Percentiles rank a stretch among this genome's conserved stretches.
Evolutionary conservation across 1,140 invertebrate species (phyloP).

Genomic region (Thalassaphorura encarpata): DNA sequence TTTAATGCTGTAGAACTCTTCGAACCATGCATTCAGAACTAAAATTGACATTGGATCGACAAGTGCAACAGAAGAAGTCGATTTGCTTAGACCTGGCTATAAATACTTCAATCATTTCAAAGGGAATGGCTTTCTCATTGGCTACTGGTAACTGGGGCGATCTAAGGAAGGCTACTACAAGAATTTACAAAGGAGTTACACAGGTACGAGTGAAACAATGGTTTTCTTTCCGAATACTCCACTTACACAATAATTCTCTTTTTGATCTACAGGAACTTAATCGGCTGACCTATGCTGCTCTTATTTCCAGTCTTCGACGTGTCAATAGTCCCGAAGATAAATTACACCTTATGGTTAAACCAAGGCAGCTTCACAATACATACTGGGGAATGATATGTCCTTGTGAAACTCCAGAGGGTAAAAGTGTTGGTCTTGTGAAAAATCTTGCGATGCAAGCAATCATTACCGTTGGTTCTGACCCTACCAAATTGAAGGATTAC

Average conservation of each 20-base stretch:
- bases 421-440: constrained; percentile 87
- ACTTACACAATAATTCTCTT: background rate
- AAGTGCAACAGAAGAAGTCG: background rate
- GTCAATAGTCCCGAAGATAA: constrained; percentile 96
- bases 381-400: constrained; percentile 92
- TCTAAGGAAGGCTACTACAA: constrained; percentile 62
- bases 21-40: background rate
- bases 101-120: constrained; percentile 76
- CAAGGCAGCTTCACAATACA: constrained; percentile 94
- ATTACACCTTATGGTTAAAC: constrained; percentile 94
- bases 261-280: constrained; percentile 62
- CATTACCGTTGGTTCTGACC: constrained; percentile 94
- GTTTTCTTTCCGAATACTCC: background rate
- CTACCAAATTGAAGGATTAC: constrained; percentile 94
- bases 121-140: constrained; percentile 89
- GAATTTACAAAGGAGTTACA: constrained; percentile 33
- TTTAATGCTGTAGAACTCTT: background rate
- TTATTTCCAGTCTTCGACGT: constrained; percentile 88
- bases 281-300: constrained; percentile 91
- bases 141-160: constrained; percentile 99
- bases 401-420: constrained; percentile 93
- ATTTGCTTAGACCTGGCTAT: background rate
- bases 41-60: background rate
- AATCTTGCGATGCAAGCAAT: constrained; percentile 99
- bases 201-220: constrained; percentile 45